A percentile compares a stretch with the other conserved stretches of the same genome.
Evolutionary conservation across 2,797 vertebrate genomes (phyloP).

Genomic region (Nyctibius grandis): DNA sequence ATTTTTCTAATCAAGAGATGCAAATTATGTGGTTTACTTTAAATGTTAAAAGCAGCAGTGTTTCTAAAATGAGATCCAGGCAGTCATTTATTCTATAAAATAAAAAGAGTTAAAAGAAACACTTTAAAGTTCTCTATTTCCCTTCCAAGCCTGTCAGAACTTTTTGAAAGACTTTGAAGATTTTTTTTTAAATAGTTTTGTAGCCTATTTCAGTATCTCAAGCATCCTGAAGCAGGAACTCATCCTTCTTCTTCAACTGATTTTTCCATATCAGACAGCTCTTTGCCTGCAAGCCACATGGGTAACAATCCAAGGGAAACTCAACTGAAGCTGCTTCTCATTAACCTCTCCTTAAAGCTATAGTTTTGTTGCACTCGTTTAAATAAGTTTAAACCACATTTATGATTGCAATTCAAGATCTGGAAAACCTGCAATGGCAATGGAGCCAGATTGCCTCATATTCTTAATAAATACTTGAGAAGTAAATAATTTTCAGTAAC

Average conservation of each 20-base stretch:
- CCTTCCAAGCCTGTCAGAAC: conserved; percentile 39
- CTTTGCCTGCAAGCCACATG: conserved; percentile 56
- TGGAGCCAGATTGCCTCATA: not conserved
- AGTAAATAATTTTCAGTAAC: not conserved
- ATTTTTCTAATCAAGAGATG: not conserved
- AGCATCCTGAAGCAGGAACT: conserved; percentile 52
- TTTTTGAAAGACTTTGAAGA: conserved; percentile 55
- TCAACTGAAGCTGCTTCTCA: conserved; percentile 43
- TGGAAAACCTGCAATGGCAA: not conserved
- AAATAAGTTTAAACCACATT: not conserved
- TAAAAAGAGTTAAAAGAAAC: conserved; percentile 20
- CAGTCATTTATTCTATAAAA: conserved; percentile 7
- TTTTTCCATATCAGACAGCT: conserved; percentile 38
- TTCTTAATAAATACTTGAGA: not conserved
- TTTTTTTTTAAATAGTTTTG: not conserved
- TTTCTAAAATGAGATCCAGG: conserved; percentile 13
- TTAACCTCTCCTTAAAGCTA: conserved; percentile 19
- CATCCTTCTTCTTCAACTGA: conserved; percentile 40
- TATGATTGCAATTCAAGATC: not conserved
- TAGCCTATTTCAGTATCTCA: conserved; percentile 17
- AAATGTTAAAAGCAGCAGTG: not conserved
- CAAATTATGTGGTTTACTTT: not conserved
- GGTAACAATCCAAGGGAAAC: not conserved
- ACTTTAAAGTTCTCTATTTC: conserved; percentile 43
- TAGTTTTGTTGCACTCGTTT: not conserved